Percentiles rank a stretch among this genome's conserved stretches.
These are phyloP conservation scores for Eurystomus glaucurus DNA, from an alignment of 2,797 vertebrate genomes.

Conservation along the genomic window DNA sequence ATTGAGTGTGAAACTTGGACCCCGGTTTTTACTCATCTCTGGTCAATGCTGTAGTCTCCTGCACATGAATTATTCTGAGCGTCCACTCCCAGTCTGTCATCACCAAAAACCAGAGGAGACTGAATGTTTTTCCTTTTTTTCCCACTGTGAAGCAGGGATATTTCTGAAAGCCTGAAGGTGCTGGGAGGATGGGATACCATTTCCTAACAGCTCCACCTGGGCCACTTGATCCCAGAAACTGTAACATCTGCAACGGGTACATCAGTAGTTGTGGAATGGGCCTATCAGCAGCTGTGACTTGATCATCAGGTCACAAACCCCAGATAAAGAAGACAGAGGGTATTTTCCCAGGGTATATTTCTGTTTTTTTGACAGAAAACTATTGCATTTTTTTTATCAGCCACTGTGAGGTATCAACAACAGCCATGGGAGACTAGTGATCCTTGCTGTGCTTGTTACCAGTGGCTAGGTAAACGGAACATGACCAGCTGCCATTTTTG, in stretches of 20 bases:
- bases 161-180: neutral
- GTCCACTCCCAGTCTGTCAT: neutral
- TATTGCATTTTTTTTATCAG: neutral
- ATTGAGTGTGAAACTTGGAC: neutral
- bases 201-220: neutral
- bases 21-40: neutral
- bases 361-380: neutral
- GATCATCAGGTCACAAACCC: neutral
- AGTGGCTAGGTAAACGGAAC: neutral
- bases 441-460: neutral
- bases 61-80: neutral
- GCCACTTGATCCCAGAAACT: neutral
- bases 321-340: neutral
- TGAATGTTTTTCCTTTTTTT: neutral
- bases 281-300: neutral
- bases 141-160: rapidly evolving
- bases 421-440: neutral
- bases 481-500: neutral
- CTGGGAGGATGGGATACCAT: neutral
- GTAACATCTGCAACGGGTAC: neutral
- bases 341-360: neutral
- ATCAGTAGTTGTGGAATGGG: neutral
- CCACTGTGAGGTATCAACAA: neutral
- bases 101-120: neutral
- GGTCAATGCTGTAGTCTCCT: neutral